A percentile compares a stretch with the other conserved stretches of the same genome.
Evolutionary conservation across 2,888 invertebrate genomes (phyloP).

Genomic region (Elysia crispata): DNA sequence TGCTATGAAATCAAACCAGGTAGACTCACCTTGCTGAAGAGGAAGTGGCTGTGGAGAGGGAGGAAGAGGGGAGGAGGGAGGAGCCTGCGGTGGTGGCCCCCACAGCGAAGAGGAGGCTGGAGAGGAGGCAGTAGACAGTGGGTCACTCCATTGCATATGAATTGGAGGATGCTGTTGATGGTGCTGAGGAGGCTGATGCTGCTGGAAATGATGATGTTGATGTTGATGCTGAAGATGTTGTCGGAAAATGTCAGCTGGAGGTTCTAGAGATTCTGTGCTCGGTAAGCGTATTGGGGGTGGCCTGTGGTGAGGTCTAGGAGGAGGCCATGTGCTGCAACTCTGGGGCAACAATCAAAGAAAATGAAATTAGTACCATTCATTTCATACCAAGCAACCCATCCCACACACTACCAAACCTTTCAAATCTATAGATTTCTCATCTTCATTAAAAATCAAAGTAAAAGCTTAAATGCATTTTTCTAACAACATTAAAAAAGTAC

Average conservation of each 20-base stretch:
- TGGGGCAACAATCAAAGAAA: background rate
- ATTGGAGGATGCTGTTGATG: slow-evolving; percentile 62
- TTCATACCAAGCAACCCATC: background rate
- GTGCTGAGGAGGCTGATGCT: slow-evolving; percentile 49
- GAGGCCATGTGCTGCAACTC: slow-evolving; percentile 60
- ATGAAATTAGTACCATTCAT: too few species aligned
- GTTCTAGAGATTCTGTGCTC: background rate
- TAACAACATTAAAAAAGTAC: too few species aligned
- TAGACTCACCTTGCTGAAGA: too few species aligned
- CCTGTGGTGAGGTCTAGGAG: slow-evolving; percentile 56
- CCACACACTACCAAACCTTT: background rate
- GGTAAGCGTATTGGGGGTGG: background rate
- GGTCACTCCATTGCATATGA: slow-evolving; percentile 74
- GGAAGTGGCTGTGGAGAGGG: too few species aligned
- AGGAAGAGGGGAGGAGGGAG: too few species aligned
- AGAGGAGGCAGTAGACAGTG: slow-evolving; percentile 55
- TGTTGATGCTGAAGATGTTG: background rate
- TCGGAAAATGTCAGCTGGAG: background rate
- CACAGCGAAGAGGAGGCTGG: slow-evolving; percentile 63
- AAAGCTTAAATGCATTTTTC: too few species aligned
- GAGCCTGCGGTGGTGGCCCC: background rate
- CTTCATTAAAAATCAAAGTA: too few species aligned
- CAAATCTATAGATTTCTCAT: background rate
- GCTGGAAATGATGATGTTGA: too few species aligned
- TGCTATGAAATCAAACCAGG: too few species aligned